phyloP scores from a whole-genome alignment of 2,888 invertebrate genomes.

The Lochmaea crataegi region DNA sequence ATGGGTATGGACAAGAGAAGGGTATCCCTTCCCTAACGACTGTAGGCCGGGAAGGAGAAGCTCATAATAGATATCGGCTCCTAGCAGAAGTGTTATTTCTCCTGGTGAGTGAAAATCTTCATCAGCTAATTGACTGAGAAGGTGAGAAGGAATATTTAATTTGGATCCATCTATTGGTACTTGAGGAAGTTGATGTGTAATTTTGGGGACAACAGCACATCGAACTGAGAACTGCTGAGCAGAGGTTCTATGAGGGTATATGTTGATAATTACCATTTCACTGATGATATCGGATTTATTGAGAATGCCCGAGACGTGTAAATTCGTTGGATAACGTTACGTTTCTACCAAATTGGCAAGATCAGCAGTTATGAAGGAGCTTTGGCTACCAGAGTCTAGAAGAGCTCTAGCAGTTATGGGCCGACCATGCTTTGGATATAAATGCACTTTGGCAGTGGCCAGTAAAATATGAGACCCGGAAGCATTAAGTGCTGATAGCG shows the following conservation, averaged over 20 bases:
- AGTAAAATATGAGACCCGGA: background rate
- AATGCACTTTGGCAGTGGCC: background rate
- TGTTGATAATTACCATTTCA: background rate
- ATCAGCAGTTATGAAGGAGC: background rate
- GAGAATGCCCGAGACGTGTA: background rate
- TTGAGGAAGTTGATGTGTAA: background rate
- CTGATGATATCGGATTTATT: background rate
- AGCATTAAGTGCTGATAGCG: background rate
- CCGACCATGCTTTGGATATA: background rate
- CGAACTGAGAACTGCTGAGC: background rate
- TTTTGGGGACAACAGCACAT: background rate
- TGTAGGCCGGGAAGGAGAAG: background rate
- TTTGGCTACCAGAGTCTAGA: conserved; percentile 1
- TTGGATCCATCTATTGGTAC: background rate
- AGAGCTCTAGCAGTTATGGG: background rate
- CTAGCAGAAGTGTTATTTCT: too few relatives aligned
- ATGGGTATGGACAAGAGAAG: background rate
- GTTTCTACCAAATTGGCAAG: background rate
- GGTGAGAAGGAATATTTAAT: background rate
- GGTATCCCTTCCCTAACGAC: background rate
- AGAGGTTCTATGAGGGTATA: background rate
- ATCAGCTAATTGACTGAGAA: background rate
- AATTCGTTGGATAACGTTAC: background rate
- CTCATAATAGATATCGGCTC: too few relatives aligned
- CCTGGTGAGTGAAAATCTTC: too few relatives aligned